Evolutionary conservation across 1,140 invertebrate genomes (phyloP), one percentile per base, ranked within the genome.

Genomic region (Zaprionus nigranus): DNA sequence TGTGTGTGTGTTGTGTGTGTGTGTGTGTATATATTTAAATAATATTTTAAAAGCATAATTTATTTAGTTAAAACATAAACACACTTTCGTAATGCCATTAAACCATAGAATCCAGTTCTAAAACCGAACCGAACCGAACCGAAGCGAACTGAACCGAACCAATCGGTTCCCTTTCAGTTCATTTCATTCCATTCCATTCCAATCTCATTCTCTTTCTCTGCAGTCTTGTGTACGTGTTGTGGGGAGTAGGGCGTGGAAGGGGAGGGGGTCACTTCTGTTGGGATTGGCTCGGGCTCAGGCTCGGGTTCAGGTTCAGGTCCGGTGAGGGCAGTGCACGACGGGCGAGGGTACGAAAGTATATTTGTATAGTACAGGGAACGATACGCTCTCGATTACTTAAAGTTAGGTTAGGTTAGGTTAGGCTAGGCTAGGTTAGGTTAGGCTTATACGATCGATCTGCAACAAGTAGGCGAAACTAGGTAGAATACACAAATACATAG

Each of bases 31-130:
- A 26, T 60, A 34, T 61, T 38, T 36, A 69, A 62, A 57, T 61
- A 68, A 61, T 67, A 61, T 68, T 69, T 58, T 70, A 75, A 69
- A 70, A 75, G 72, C 66, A 75, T 62, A 75, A 70, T 62, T 75
- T 57, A 70, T 70, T 70, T 70, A 75, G 66, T 63, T 69, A 24
- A 38, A 58, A 72, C 38, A 38, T 56, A 57, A 60, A 70, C 40
- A 58, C 51, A 69, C 51, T 15, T 40, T 56, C 30, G 66, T 63
- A 69, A 58, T 69, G 72, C 72, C 66, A 58, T 67, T 70, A 72
- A 61, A 68, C 49, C 65, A 56, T 51, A 61, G 65, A 74, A 74
- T 61, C 38, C 65, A 74, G 64, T 60, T 74, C 57, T 26, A 58
- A 57, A 40, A 46, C 40, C 17, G 15, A 64, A 46, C 28, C 54